Conservation (phyloP, 2,888 invertebrate genomes). For the Aleiodes leptofemur region DNA sequence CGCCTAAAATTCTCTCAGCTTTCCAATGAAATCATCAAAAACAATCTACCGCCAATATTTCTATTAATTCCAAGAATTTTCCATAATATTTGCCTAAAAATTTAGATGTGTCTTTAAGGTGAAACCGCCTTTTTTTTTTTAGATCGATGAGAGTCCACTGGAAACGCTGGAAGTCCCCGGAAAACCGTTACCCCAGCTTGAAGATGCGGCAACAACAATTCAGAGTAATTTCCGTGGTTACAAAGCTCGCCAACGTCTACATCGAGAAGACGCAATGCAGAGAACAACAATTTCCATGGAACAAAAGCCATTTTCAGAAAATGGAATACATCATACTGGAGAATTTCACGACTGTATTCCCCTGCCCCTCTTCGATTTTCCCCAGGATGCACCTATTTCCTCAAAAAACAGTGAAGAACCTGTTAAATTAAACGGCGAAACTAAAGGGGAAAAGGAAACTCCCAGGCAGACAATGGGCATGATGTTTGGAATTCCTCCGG, state of each 20-base stretch:
- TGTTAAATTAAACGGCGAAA: neutral
- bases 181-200: conserved; percentile 3
- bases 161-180: neutral
- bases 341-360: conserved; percentile 74
- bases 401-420: neutral
- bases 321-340: conserved; percentile 68
- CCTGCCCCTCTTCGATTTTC: conserved; percentile 55
- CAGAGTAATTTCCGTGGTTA: conserved; percentile 61
- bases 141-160: conserved; percentile 25
- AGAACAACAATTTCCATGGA: conserved; percentile 59
- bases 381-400: conserved; percentile 5
- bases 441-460: neutral
- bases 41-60: too few species aligned
- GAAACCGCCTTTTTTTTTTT: neutral
- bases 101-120: too few species aligned
- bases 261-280: conserved; percentile 66
- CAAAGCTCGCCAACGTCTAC: conserved; percentile 62
- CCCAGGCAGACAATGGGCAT: neutral
- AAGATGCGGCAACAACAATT: conserved; percentile 47
- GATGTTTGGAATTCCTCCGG: conserved; percentile 32
- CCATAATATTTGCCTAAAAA: too few species aligned
- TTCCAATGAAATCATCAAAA: too few species aligned
- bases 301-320: conserved; percentile 50
- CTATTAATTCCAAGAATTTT: too few species aligned
- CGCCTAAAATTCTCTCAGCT: too few species aligned